Base-by-base conservation (phyloP, 2,797 vertebrate species). In the Acrossocheilus wenchowensis region DNA sequence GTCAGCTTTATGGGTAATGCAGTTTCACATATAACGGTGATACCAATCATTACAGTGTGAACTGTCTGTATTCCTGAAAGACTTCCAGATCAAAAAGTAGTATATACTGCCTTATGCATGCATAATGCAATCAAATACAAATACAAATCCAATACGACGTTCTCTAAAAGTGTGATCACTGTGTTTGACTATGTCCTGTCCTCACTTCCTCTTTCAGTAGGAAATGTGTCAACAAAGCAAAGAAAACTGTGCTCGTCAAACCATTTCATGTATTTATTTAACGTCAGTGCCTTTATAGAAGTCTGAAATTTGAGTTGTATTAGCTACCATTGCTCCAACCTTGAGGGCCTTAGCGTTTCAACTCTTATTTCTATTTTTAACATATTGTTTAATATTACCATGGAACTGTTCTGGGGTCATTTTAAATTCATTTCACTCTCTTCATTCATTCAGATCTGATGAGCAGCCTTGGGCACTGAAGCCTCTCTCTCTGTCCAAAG, bases 271-370 rank as follows among this genome's bases (percentile, higher is more conserved):
- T 30, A 74, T 48, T 50, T 52, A 52, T 50, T 50, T 52, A 75
- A 75, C 45, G 11, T 75, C 26, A 52, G 14, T 75, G n/a, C n/a
- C 26, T 75, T 52, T 75, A 50, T 26, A 52, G 73, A 75, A 6
- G 5, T 5, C 74, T 75, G 6, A 34, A 17, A 30, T 45, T 45
- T 23, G 4, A 36, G 7, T 30, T 72, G 17, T 64, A 12, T 48
- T 48, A 36, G 41, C 60, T 83, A 50, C n/a, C 11, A 48, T 30
- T 81, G 17, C 52, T 73, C 50, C 30, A 66, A 77, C 82, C 82
- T 75, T 36, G 26, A 83, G 36, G 30, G 36, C n/a, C 5, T 39
- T 41, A 45, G 64, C n/a, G 2, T 60, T 30, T 57, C 23, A 73
- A 73, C 19, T 73, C 4, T 52, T 30, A 45, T 62, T 82, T 62